Base-by-base conservation (phyloP, 2,797 vertebrate genomes). In the Sebastes alutus region DNA sequence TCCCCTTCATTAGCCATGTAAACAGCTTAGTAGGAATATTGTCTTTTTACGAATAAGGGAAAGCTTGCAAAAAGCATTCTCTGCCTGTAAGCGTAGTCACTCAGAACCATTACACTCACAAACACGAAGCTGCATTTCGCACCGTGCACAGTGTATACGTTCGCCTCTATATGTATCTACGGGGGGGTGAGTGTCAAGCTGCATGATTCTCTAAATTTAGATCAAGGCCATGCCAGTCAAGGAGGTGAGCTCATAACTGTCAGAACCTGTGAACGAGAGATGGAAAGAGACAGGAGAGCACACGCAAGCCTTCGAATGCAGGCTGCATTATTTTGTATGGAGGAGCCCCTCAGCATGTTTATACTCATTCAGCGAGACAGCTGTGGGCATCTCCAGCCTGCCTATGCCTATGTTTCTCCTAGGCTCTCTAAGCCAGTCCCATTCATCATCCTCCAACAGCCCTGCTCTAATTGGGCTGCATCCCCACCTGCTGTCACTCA, bases 401-500 rank as follows among this genome's bases (percentile, higher is more conserved):
- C 88, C 92, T 90, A 74, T 90, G 89, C 88, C 92, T 89, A 82
- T 90, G 89, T 86, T 94, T 90, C 87, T 92, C 87, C 85, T 78
- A 85, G 90, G 92, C 89, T 91, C 92, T 85, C 87, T 84, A 90
- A 93, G 93, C 90, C 92, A 78, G 89, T 87, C 91, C 91, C 88
- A 95, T 96, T 95, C 92, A 95, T 96, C 95, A 95, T 95, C 91
- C 92, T 93, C 93, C 94, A 95, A 93, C 93, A 95, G 93, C 90
- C 88, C 84, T 84, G 86, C 88, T 95, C 92, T 96, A 96, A 96
- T 96, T 96, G 95, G 96, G 92, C 93, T 84, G 89, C 93, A 94
- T 95, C 92, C 89, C 92, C 91, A 94, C 92, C 93, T 94, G 94
- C 95, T 96, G 96, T 96, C 96, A 96, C 92, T 96, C 95, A 95